Conservation (phyloP, 2,113 vertebrate species). For the Percopsis transmontana region DNA sequence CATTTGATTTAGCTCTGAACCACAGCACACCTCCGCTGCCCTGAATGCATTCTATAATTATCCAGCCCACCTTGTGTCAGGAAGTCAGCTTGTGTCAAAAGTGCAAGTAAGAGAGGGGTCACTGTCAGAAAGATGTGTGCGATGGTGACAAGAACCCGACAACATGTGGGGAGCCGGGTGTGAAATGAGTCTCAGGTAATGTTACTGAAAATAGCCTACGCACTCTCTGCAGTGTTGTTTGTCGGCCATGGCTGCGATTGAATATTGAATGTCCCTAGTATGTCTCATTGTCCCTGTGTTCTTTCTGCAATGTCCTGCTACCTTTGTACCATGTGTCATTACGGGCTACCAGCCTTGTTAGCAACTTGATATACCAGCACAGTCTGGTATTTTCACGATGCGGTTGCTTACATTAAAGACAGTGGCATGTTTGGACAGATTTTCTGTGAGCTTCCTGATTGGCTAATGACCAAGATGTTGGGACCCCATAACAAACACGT, state of each 20-base stretch:
- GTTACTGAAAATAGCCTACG: constrained; percentile 8
- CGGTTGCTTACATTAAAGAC: too few species aligned
- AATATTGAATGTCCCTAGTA: not conserved
- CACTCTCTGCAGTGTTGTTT: not conserved
- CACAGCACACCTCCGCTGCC: constrained; percentile 72
- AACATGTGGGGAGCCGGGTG: constrained; percentile 27
- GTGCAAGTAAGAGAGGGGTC: constrained; percentile 46
- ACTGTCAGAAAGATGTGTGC: constrained; percentile 68
- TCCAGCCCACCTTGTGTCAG: constrained; percentile 73
- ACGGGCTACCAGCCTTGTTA: too few species aligned
- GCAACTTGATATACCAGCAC: too few species aligned
- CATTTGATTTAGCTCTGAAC: constrained; percentile 74
- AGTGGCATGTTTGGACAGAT: too few species aligned
- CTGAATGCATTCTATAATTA: constrained; percentile 78
- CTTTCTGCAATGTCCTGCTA: too few species aligned
- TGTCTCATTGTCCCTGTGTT: too few species aligned
- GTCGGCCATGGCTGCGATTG: not conserved
- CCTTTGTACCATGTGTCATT: too few species aligned
- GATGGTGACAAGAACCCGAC: constrained; percentile 56
- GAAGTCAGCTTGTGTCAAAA: constrained; percentile 72
- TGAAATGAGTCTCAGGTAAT: constrained; percentile 41
- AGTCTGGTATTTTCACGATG: too few species aligned
- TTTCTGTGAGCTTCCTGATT: too few species aligned
- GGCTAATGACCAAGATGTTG: too few species aligned
- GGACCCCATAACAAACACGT: too few species aligned